Evolutionary conservation across 30 jellyfish, hydroid and myxozoan genomes (phyloP).

Genomic region (Pseudorhiza aurosa): DNA sequence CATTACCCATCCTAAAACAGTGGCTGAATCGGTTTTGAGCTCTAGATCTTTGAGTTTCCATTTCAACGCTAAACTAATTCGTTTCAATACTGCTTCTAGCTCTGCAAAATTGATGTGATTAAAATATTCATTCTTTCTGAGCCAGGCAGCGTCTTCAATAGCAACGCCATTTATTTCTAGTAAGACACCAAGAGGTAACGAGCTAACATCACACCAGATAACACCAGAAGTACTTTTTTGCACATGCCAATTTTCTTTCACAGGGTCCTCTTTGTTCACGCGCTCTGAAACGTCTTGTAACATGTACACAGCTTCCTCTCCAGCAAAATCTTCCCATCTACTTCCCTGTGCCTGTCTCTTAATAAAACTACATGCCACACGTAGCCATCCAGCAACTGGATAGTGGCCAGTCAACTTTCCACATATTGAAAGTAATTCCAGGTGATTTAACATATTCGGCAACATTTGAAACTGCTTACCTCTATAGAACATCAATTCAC

Average conservation of each 20-base stretch:
- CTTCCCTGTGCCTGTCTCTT: conserved; percentile 5
- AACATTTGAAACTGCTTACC: neutral
- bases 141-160: conserved; percentile 33
- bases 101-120: conserved; percentile 34
- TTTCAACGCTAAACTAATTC: neutral
- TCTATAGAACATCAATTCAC: conserved; percentile 2
- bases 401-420: conserved; percentile 51
- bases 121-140: neutral
- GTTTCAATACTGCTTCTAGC: conserved; percentile 14
- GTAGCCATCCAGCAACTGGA: conserved; percentile 61
- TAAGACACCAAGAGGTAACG: neutral
- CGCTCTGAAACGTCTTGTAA: too few species aligned
- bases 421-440: conserved; percentile 24
- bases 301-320: neutral
- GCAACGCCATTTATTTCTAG: neutral
- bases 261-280: conserved; percentile 6
- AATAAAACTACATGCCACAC: conserved; percentile 39
- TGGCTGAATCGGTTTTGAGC: conserved; percentile 9
- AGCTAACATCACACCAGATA: conserved; percentile 1
- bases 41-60: neutral
- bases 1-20: neutral
- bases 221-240: neutral
- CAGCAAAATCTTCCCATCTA: conserved; percentile 14
- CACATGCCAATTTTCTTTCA: conserved; percentile 1
- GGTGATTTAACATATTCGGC: neutral